Evolutionary conservation across 2,797 vertebrate species (phyloP).

Genomic region (Premnoplex brunnescens): DNA sequence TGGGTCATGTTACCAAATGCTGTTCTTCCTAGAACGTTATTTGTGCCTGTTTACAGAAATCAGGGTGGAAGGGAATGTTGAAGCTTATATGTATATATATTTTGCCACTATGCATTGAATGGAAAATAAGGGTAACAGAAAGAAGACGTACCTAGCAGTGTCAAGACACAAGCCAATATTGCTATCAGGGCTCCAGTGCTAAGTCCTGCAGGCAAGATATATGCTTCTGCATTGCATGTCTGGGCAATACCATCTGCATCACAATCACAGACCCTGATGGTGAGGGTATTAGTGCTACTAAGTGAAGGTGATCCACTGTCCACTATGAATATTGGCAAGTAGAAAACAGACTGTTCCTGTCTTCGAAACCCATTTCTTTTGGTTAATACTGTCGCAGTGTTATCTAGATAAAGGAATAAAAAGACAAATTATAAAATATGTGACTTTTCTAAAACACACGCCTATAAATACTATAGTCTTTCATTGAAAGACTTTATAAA

Average conservation of each 20-base stretch:
- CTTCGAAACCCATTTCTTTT: slow-evolving; percentile 88
- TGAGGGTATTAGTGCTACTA: slow-evolving; percentile 94
- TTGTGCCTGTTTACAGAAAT: not conserved
- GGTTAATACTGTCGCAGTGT: slow-evolving; percentile 90
- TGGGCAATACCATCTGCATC: slow-evolving; percentile 84
- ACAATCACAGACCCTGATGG: slow-evolving; percentile 92
- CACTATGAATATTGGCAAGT: slow-evolving; percentile 89
- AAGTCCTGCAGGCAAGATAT: slow-evolving; percentile 88
- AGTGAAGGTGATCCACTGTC: slow-evolving; percentile 91
- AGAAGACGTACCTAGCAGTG: slow-evolving; percentile 84
- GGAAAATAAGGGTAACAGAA: not conserved
- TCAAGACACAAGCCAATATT: slow-evolving; percentile 93
- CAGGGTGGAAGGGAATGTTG: rapidly evolving
- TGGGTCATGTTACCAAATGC: not conserved
- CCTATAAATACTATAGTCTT: not conserved
- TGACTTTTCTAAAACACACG: not conserved
- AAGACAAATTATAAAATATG: not conserved
- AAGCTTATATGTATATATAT: not conserved
- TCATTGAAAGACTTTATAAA: not conserved
- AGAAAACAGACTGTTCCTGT: slow-evolving; percentile 89
- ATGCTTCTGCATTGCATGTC: slow-evolving; percentile 91
- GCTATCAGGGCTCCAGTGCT: slow-evolving; percentile 94
- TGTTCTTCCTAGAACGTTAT: not conserved
- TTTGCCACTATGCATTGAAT: not conserved
- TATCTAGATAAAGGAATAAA: slow-evolving; percentile 80